Conservation (phyloP, 1,140 invertebrate species). For the Radopholus similis region DNA sequence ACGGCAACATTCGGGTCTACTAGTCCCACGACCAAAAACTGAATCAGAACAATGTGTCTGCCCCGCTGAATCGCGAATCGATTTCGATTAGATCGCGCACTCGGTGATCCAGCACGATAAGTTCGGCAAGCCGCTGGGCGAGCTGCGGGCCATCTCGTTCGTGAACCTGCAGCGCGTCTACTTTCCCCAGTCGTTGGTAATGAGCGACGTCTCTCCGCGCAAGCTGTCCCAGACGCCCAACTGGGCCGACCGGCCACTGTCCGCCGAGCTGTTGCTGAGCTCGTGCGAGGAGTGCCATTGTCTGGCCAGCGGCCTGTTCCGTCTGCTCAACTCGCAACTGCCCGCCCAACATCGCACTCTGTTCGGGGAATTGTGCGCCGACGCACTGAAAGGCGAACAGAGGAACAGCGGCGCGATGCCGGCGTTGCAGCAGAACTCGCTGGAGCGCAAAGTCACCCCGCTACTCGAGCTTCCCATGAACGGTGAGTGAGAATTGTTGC, state of each 20-base stretch:
- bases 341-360: conserved; percentile 41
- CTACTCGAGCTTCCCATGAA: conserved; percentile 14
- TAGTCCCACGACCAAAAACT: no score
- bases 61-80: no score
- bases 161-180: conserved; percentile 58
- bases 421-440: background rate
- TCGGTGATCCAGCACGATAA: conserved; percentile 84
- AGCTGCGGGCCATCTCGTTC: conserved; percentile 54
- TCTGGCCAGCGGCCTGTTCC: conserved; percentile 51
- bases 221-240: conserved; percentile 55
- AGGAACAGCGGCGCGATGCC: background rate
- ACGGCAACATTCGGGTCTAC: background rate
- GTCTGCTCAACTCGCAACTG: conserved; percentile 47
- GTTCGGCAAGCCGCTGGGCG: conserved; percentile 75
- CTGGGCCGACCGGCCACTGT: conserved; percentile 54
- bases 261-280: conserved; percentile 48
- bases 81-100: conserved; percentile 82
- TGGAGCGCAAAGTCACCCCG: background rate
- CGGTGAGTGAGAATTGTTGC: conserved; percentile 5
- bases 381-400: background rate
- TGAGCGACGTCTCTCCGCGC: conserved; percentile 54
- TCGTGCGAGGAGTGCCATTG: conserved; percentile 57
- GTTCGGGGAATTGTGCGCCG: conserved; percentile 47
- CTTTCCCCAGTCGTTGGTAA: conserved; percentile 59
- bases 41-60: no score